These are phyloP conservation scores for Laupala kohalensis DNA, from an alignment of 1,140 invertebrate species.

Conservation along the genomic window DNA sequence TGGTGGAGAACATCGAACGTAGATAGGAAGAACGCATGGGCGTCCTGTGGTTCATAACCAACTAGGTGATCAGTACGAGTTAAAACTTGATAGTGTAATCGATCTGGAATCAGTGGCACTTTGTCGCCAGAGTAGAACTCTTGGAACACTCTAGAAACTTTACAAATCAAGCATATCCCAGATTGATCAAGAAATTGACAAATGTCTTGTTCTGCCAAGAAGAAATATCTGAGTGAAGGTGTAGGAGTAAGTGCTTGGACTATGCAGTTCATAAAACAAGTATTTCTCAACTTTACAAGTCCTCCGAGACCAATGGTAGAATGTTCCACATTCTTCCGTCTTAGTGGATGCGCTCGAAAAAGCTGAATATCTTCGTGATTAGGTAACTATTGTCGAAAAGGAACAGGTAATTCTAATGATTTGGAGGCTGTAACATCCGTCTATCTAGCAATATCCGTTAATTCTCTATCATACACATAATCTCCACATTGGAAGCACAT, in stretches of 20 bases:
- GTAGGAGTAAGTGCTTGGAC: slow-evolving; percentile 92
- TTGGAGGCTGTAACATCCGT: slow-evolving; percentile 42
- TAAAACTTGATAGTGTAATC: slow-evolving; percentile 88
- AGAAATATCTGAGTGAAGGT: slow-evolving; percentile 86
- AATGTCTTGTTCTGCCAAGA: slow-evolving; percentile 81
- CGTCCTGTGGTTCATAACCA: slow-evolving; percentile 95
- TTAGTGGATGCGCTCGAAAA: slow-evolving; percentile 55
- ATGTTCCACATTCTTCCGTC: slow-evolving; percentile 62
- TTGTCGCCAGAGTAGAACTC: slow-evolving; percentile 82
- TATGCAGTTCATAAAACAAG: slow-evolving; percentile 98
- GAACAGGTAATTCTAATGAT: slow-evolving; percentile 50
- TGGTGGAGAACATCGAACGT: slow-evolving; percentile 84
- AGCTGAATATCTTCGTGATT: slow-evolving; percentile 54
- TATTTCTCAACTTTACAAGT: slow-evolving; percentile 91
- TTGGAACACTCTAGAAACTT: slow-evolving; percentile 74
- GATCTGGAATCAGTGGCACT: slow-evolving; percentile 74
- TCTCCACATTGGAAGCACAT: slow-evolving; percentile 83
- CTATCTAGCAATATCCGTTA: slow-evolving; percentile 46
- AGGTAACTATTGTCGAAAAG: slow-evolving; percentile 67
- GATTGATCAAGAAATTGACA: slow-evolving; percentile 47
- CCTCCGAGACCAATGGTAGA: slow-evolving; percentile 80
- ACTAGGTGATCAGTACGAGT: slow-evolving; percentile 89
- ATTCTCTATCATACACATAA: slow-evolving; percentile 72
- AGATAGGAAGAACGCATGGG: slow-evolving; percentile 98
- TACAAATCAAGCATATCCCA: slow-evolving; percentile 78